A percentile compares a stretch with the other conserved stretches of the same genome.
Conservation (phyloP, 2,888 invertebrate genomes). For the Ditylenchus weischeri region DNA sequence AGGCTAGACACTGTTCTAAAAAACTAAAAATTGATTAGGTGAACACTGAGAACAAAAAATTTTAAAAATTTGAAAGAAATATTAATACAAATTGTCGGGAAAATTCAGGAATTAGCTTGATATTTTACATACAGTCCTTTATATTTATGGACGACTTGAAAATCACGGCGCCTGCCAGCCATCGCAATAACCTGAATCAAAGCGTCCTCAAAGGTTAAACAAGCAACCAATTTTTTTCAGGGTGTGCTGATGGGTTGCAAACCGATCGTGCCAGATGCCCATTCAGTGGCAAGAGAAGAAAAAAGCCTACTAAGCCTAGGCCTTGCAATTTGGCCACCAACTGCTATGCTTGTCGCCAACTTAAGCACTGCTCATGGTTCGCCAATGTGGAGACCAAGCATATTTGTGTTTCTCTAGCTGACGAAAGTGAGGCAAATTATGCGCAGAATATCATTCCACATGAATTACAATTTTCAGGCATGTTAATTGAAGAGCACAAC, state of each 20-base stretch:
- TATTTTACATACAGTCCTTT: too few relatives aligned
- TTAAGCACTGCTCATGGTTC: conserved; percentile 53
- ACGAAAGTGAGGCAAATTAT: conserved; percentile 31
- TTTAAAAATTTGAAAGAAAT: too few relatives aligned
- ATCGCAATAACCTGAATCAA: too few relatives aligned
- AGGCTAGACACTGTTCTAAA: too few relatives aligned
- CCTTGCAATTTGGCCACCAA: conserved; percentile 45
- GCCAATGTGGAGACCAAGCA: conserved; percentile 38
- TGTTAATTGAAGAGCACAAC: conserved; percentile 37
- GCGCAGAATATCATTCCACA: background rate
- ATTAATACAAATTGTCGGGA: too few relatives aligned
- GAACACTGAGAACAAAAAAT: too few relatives aligned
- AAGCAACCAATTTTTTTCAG: conserved; percentile 15
- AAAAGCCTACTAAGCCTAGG: conserved; percentile 20
- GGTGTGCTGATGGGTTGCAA: conserved; percentile 34
- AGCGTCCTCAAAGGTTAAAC: background rate
- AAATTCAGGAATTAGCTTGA: too few relatives aligned
- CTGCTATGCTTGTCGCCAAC: conserved; percentile 49
- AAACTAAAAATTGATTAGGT: too few relatives aligned
- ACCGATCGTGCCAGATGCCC: conserved; percentile 30
- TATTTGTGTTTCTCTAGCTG: conserved; percentile 42
- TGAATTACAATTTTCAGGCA: conserved; percentile 24
- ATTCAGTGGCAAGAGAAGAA: conserved; percentile 15
- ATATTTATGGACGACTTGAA: too few relatives aligned
- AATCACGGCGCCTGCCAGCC: too few relatives aligned